These are phyloP conservation scores for Bhutanitis thaidina DNA, from an alignment of 2,888 invertebrate species.

Conservation along the genomic window DNA sequence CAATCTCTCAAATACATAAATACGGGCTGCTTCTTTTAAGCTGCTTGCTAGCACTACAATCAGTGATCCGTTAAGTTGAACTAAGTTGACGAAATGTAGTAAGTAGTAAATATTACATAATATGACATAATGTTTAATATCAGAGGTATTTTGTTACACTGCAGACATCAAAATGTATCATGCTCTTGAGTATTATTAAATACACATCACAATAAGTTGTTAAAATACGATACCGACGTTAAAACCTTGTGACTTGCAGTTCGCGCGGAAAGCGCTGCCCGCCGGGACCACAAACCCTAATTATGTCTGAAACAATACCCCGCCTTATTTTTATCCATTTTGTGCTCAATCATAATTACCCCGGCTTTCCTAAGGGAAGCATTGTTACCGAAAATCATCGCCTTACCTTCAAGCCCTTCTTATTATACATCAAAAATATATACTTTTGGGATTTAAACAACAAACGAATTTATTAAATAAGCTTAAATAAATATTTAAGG, in stretches of 20 bases:
- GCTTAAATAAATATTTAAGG: no score
- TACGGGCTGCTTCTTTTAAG: no score
- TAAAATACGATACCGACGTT: slow-evolving; percentile 26
- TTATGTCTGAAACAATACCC: slow-evolving; percentile 75
- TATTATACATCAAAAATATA: slow-evolving; percentile 47
- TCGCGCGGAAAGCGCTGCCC: slow-evolving; percentile 36
- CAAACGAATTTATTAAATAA: slow-evolving; percentile 2
- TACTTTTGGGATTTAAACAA: slow-evolving; percentile 1
- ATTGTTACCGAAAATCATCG: slow-evolving; percentile 63
- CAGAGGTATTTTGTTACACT: no score
- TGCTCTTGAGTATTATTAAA: slow-evolving; percentile 6
- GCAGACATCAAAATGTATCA: neutral
- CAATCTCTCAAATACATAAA: no score
- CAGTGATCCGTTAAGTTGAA: no score
- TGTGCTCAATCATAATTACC: slow-evolving; percentile 79
- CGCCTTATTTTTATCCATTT: slow-evolving; percentile 75
- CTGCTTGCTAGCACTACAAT: no score
- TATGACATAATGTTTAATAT: no score
- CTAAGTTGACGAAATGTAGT: no score
- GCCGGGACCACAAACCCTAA: slow-evolving; percentile 75
- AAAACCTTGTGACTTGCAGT: slow-evolving; percentile 58
- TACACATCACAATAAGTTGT: slow-evolving; percentile 19
- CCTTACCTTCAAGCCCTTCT: slow-evolving; percentile 39
- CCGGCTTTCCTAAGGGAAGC: slow-evolving; percentile 58
- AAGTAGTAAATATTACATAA: no score